A percentile compares a stretch with the other conserved stretches of the same genome.
These are phyloP conservation scores for Lonchura striata DNA, from an alignment of 2,113 vertebrate species.

Conservation along the genomic window DNA sequence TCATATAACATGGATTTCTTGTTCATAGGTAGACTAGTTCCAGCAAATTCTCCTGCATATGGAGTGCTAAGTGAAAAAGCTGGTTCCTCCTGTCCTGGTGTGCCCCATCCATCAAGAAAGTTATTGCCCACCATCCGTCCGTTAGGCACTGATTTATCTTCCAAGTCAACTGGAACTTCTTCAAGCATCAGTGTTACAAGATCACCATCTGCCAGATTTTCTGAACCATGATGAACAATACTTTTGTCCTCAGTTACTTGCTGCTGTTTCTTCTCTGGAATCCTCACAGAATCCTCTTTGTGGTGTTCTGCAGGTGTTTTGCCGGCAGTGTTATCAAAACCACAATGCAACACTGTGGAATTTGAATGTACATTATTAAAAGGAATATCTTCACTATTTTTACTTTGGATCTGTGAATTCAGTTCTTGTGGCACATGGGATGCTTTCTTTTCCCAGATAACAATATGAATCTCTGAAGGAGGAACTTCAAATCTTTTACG, in stretches of 20 bases:
- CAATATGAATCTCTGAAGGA: slow-evolving; percentile 82
- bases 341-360: not conserved
- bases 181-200: slow-evolving; percentile 77
- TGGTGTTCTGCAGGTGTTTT: not conserved
- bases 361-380: not conserved
- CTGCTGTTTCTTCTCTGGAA: slow-evolving; percentile 4
- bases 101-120: not conserved
- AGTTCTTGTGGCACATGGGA: not conserved
- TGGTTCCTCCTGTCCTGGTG: not conserved
- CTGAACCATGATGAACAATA: slow-evolving; percentile 63
- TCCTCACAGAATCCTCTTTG: not conserved
- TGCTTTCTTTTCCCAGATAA: slow-evolving; percentile 85
- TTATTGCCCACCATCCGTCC: not conserved
- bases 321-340: not conserved
- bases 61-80: not conserved
- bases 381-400: not conserved
- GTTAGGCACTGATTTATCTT: not conserved
- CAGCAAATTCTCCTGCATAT: not conserved
- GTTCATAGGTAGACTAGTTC: not conserved
- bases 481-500: slow-evolving; percentile 73
- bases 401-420: not conserved
- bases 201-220: slow-evolving; percentile 67
- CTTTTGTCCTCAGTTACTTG: not conserved
- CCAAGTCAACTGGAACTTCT: slow-evolving; percentile 60
- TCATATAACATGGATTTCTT: not conserved